Evolutionary conservation across 2,888 invertebrate genomes (phyloP), one percentile per base, ranked within the genome.

Genomic region (Pseudococcus longispinus): DNA sequence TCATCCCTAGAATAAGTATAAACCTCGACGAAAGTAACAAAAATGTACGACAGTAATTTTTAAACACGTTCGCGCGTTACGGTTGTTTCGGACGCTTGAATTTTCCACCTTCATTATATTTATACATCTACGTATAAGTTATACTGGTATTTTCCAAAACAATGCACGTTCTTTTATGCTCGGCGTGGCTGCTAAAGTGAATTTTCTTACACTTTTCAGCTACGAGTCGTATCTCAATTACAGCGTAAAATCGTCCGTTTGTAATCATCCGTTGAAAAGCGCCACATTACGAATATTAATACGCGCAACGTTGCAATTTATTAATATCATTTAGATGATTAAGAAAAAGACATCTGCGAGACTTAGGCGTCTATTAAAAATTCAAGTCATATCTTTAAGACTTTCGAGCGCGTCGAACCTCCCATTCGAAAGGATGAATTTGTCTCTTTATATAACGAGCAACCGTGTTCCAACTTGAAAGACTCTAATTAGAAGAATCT

Each of bases 401-500:
- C 70, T 70, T 70, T 60, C 60, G 60, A 70, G 70, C 70, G 23
- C 60, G 70, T 70, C 70, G 70, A 70, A 70, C 29, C 70, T 70
- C 18, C 70, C 18, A 70, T 70, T 70, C 70, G 70, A 70, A 70
- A 70, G 29, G 70, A 70, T 70, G 29, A 70, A 70, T 70, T 70
- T 70, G 70, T 70, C 70, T 70, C 70, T 70, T 70, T 70, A 70
- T 70, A 70, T 29, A 70, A 70, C 70, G 70, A 70, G 70, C 70
- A 70, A 70, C 70, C 70, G 70, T 70, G 70, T 70, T 70, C 29
- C 29, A 70, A 70, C 70, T 70, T 70, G 70, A 70, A 70, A 70
- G 70, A 70, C 70, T 70, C 70, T 70, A 70, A 70, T 70, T 70
- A 70, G 70, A 70, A 70, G 70, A 70, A 70, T 70, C 70, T 70